Conservation (phyloP, 2,888 invertebrate genomes). For the Didymodactylos carnosus region DNA sequence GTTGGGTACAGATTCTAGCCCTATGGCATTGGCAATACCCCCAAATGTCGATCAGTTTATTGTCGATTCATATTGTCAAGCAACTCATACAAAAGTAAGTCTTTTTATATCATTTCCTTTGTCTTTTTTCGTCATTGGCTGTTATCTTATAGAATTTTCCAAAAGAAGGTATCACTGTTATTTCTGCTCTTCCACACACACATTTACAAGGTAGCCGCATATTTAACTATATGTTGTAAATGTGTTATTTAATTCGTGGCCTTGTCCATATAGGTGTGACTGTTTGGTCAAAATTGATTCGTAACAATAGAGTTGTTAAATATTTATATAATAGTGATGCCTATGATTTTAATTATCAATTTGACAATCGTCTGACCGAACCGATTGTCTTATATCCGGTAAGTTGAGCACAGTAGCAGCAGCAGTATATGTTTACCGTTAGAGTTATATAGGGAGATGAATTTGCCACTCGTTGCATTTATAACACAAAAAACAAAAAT, state of each 20-base stretch:
- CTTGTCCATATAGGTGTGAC: not conserved
- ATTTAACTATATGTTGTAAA: no score
- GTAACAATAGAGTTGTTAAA: not conserved
- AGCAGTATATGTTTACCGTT: no score
- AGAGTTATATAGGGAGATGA: not conserved
- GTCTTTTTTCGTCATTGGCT: not conserved
- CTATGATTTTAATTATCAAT: not conserved
- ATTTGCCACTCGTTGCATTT: not conserved
- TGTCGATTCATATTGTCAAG: not conserved
- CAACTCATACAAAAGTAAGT: not conserved
- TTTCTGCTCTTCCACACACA: not conserved
- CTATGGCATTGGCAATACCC: not conserved
- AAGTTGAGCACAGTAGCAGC: not conserved
- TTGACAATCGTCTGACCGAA: not conserved
- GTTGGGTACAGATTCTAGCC: not conserved
- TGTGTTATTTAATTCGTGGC: no score
- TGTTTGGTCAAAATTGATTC: not conserved
- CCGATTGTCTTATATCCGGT: not conserved
- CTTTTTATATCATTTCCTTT: not conserved
- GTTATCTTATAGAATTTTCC: not conserved
- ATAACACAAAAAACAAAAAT: not conserved
- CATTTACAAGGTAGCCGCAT: not conserved
- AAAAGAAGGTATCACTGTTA: not conserved
- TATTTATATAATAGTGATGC: not conserved
- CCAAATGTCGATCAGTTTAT: not conserved